Base-by-base conservation (phyloP, 2,888 invertebrate genomes). In the Polydrusus cervinus region DNA sequence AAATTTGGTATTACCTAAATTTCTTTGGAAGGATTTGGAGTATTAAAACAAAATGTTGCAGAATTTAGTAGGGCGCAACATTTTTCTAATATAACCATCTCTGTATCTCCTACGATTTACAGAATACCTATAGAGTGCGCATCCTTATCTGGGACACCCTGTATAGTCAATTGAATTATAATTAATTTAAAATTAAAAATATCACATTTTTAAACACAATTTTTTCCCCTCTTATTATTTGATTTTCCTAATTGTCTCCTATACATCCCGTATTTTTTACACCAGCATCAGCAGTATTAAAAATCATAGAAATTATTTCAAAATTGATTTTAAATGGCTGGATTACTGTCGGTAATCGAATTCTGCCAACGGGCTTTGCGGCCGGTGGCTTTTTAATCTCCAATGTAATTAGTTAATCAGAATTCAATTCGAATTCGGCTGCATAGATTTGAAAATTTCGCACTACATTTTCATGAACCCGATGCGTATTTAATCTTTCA, bases 241-340 rank as follows among this genome's bases (percentile, higher is more conserved):
- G 20, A 51, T 51, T 51, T 1, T 20, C 25, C 3, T 20, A 20
- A 51, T 11, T 2, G 43, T 30, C 47, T 13, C 47, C 47, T 20
- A 20, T 45, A 62, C 43, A n/a, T 25, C 30, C 8, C 9, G 49
- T 65, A 49, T 65, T 65, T 65, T 65, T 16, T 51, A 16, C 34
- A 18, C 7, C n/a, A 16, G 30, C 34, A 18, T 6, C n/a, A 16
- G 13, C 65, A 18, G 20, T 57, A 71, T 71, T 71, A 71, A 71
- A 71, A 80, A 81, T 79, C 75, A 79, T 78, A 76, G 40, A 69
- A 51, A 77, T 76, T 71, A 73, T 74, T 78, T 72, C 76, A 77
- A 80, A 86, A 86, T 85, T 85, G 85, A 85, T 85, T 85, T 85
- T 82, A 84, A 85, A 85, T 84, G 80, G 83, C 78, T 80, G 84